Base-by-base conservation (phyloP, 2,797 vertebrate genomes). In the Loris lydekkerianus region DNA sequence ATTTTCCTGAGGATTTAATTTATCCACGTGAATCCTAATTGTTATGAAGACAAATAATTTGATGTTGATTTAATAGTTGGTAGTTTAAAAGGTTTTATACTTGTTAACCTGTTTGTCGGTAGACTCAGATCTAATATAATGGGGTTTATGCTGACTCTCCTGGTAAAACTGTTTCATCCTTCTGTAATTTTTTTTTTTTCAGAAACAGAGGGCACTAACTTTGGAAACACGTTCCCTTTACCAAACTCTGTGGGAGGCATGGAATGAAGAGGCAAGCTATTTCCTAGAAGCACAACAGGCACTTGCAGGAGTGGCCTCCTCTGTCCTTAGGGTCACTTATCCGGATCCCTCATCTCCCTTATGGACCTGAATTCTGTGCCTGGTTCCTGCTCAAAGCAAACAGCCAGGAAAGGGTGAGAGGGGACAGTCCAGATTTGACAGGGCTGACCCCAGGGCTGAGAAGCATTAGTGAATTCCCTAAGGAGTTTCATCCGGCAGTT, bases 11-110 rank as follows among this genome's bases (percentile, higher is more conserved):
- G 53, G 58, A 94, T 65, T 89, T 80, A 77, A 69, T 37, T 94
- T 76, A 91, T 53, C 70, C 49, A 72, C 23, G 83, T 37, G 56
- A 27, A 53, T 69, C n/a, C 69, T 72, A 72, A 88, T 75, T 91
- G 75, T 70, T 96, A 73, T 69, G 34, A 92, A 96, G 86, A 80
- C 17, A 80, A 94, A 77, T 70, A 90, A 91, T 53, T 76, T 78
- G 63, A 89, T 46, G 70, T 63, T 53, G 29, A 61, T 72, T 53
- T 81, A 60, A 27, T 6, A 43, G 60, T 17, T 60, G 63, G n/a
- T 5, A 60, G 72, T 89, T 92, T 40, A 27, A 63, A 91, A 84
- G 18, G 27, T 40, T 89, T 70, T 81, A 23, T 11, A 88, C 37
- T 89, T 34, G 46, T 80, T 93, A 40, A 60, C 43, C 46, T 82